These are phyloP conservation scores for Emmelina monodactyla DNA, from an alignment of 2,888 invertebrate genomes.

Conservation along the genomic window DNA sequence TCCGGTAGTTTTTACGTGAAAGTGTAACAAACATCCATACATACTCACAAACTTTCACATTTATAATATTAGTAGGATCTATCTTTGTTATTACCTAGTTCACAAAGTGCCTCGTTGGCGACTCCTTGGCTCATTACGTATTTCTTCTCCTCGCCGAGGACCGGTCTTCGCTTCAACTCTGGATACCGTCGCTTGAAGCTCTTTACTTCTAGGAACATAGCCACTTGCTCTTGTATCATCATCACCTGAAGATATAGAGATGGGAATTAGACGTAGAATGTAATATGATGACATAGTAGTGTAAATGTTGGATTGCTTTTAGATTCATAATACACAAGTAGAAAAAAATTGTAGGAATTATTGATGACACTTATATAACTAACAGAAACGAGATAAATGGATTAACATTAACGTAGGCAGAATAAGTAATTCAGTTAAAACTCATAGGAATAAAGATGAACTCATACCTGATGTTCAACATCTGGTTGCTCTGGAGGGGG, in stretches of 20 bases:
- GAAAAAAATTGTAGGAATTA: no score
- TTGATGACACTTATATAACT: no score
- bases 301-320: no score
- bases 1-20: no score
- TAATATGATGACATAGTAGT: no score
- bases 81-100: slow-evolving; percentile 89
- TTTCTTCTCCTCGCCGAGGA: slow-evolving; percentile 86
- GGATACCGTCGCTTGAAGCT: slow-evolving; percentile 97
- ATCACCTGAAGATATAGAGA: slow-evolving; percentile 75
- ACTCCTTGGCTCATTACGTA: slow-evolving; percentile 83
- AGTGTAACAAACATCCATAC: no score
- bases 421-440: no score
- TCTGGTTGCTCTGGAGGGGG: slow-evolving; percentile 64
- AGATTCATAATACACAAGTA: no score
- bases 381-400: no score
- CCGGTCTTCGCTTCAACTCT: slow-evolving; percentile 81
- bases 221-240: slow-evolving; percentile 97
- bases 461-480: slow-evolving; percentile 38
- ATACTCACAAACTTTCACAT: no score
- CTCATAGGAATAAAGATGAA: slow-evolving; percentile 6
- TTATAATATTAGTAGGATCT: no score
- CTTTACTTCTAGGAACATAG: slow-evolving; percentile 92
- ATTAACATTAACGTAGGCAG: no score
- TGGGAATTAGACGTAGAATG: not conserved
- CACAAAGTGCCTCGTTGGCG: slow-evolving; percentile 91